Percentiles rank a stretch among this genome's conserved stretches.
phyloP scores from a whole-genome alignment of 2,888 invertebrate species.

The Caenorhabditis doughertyi region DNA sequence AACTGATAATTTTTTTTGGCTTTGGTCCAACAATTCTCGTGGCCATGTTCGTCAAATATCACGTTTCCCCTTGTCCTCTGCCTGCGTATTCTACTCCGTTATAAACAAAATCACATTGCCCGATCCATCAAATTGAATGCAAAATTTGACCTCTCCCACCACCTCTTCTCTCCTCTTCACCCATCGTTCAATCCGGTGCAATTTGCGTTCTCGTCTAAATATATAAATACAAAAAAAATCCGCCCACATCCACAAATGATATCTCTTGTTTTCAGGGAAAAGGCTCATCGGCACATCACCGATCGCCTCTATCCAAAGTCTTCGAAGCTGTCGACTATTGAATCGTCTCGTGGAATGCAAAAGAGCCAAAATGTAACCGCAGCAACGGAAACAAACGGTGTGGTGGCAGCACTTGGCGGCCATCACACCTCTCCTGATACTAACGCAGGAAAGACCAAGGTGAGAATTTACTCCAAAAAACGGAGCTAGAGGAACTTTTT shows the following conservation, averaged over 20 bases:
- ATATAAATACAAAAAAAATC: not conserved
- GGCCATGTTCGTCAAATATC: conserved; percentile 53
- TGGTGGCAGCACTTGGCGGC: conserved; percentile 57
- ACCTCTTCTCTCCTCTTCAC: not conserved
- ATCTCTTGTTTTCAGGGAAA: conserved; percentile 53
- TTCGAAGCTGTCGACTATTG: conserved; percentile 71
- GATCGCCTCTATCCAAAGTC: conserved; percentile 68
- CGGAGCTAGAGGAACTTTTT: not conserved
- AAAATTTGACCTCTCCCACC: conserved; percentile 8
- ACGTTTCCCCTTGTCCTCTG: conserved; percentile 27
- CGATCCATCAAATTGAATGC: conserved; percentile 5
- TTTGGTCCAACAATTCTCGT: conserved; percentile 12
- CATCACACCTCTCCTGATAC: conserved; percentile 66
- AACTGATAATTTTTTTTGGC: not conserved
- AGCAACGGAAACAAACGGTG: conserved; percentile 53
- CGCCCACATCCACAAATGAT: not conserved
- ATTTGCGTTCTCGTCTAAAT: conserved; percentile 17
- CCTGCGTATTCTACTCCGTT: conserved; percentile 6
- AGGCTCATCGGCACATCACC: conserved; percentile 69
- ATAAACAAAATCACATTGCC: conserved; percentile 34
- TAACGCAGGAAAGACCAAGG: conserved; percentile 60
- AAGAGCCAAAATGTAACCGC: conserved; percentile 70
- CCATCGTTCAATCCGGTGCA: conserved; percentile 14
- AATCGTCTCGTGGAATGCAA: conserved; percentile 71
- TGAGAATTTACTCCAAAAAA: not conserved